Percentiles rank a stretch among this genome's conserved stretches.
phyloP scores from a whole-genome alignment of 2,888 invertebrate genomes.

The Willowsia nigromaculata region DNA sequence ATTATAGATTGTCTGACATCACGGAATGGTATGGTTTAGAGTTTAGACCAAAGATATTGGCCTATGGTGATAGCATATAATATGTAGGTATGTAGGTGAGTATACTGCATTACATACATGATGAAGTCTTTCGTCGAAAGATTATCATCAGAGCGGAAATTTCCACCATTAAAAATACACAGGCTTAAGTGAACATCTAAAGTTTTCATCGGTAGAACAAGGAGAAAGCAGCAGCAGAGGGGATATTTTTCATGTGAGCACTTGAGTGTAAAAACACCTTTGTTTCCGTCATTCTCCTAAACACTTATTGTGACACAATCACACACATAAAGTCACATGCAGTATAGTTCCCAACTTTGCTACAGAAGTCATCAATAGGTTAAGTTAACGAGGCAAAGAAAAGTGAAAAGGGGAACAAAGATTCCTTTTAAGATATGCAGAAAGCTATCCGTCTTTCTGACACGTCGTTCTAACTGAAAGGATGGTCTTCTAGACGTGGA shows the following conservation, averaged over 20 bases:
- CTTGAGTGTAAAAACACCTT: constrained; percentile 4
- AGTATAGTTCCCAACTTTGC: not conserved
- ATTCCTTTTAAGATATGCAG: constrained; percentile 61
- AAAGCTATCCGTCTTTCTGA: constrained; percentile 41
- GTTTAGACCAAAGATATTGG: no score
- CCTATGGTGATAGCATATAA: not conserved
- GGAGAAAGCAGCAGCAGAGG: not conserved
- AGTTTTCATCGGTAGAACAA: not conserved
- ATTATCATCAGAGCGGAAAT: constrained; percentile 11
- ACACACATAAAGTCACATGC: not conserved
- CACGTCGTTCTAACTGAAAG: constrained; percentile 29
- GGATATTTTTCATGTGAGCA: not conserved
- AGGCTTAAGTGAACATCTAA: not conserved
- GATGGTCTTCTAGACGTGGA: not conserved
- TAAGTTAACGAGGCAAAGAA: not conserved
- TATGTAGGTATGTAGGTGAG: not conserved
- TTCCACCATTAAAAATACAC: not conserved
- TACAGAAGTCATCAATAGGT: constrained; percentile 11
- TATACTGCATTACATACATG: not conserved
- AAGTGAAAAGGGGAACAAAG: constrained; percentile 36
- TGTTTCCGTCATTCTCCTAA: not conserved
- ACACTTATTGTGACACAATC: not conserved
- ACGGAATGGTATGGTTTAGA: no score
- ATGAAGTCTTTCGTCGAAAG: not conserved
- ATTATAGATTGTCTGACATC: no score